phyloP scores from a whole-genome alignment of 2,113 vertebrate species.

The Cyprinodon brontotheroides region DNA sequence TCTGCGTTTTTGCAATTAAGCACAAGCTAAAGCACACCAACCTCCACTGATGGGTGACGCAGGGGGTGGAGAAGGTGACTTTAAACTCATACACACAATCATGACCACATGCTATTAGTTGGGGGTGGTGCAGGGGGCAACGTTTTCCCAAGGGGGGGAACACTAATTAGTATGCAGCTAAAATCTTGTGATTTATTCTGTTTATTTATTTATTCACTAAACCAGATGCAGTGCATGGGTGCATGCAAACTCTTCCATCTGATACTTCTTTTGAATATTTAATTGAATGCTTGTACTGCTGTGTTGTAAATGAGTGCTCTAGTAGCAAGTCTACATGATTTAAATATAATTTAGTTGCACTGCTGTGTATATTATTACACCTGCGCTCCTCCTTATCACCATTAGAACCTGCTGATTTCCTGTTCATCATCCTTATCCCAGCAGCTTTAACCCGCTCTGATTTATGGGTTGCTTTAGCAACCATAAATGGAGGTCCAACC shows the following conservation, averaged over 20 bases:
- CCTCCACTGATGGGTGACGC: slow-evolving; percentile 14
- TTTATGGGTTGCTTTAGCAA: not conserved
- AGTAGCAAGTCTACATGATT: slow-evolving; percentile 24
- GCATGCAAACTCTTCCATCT: slow-evolving; percentile 27
- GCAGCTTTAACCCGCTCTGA: slow-evolving; percentile 30
- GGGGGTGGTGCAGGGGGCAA: slow-evolving; percentile 9
- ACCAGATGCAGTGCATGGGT: not conserved
- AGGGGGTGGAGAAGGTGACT: slow-evolving; percentile 38
- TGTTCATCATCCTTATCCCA: slow-evolving; percentile 36
- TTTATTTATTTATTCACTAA: slow-evolving; percentile 44
- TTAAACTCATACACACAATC: slow-evolving; percentile 7
- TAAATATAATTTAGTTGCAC: slow-evolving; percentile 23
- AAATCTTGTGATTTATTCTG: slow-evolving; percentile 62
- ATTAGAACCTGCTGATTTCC: slow-evolving; percentile 39
- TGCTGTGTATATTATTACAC: slow-evolving; percentile 1
- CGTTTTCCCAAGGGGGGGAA: slow-evolving; percentile 55
- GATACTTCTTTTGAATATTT: slow-evolving; percentile 39
- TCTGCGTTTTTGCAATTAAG: slow-evolving; percentile 53
- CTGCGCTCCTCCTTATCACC: slow-evolving; percentile 17
- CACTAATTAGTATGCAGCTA: slow-evolving; percentile 67
- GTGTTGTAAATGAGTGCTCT: slow-evolving; percentile 8
- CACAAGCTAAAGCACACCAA: slow-evolving; percentile 26
- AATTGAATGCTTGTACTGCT: slow-evolving; percentile 40
- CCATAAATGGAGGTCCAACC: not conserved
- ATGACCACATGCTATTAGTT: slow-evolving; percentile 45